A percentile compares a stretch with the other conserved stretches of the same genome.
Evolutionary conservation across 2,113 vertebrate genomes (phyloP).

Genomic region (Tamias sibiricus): DNA sequence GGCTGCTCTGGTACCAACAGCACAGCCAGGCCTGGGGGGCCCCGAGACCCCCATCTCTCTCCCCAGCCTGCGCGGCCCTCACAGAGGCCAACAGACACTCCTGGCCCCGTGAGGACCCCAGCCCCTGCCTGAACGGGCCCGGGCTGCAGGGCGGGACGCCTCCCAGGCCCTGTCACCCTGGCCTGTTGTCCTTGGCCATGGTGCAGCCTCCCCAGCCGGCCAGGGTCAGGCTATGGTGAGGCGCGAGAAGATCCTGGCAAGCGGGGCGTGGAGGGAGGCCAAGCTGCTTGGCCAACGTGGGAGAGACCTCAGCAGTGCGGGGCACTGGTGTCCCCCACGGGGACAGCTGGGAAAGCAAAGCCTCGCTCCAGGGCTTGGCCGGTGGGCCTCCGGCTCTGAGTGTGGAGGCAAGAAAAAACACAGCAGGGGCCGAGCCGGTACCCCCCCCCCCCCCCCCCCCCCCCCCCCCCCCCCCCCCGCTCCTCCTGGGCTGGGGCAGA

Average conservation of each 20-base stretch:
- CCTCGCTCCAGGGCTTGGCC: conserved; percentile 28
- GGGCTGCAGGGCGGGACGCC: background rate
- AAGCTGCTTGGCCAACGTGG: background rate
- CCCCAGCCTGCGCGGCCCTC: background rate
- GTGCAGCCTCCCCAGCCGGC: conserved; percentile 50
- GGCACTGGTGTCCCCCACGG: conserved; percentile 66
- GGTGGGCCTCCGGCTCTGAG: conserved; percentile 36
- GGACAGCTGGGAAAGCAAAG: conserved; percentile 78
- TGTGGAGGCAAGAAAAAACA: conserved; percentile 67
- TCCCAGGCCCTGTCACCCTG: background rate
- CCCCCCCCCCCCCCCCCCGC: too few relatives aligned
- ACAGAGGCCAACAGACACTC: background rate
- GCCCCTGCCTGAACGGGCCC: background rate
- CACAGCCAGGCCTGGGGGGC: too few relatives aligned
- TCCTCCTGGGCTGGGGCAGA: background rate
- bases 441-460: too few relatives aligned
- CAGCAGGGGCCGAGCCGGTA: background rate
- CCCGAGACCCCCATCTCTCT: background rate
- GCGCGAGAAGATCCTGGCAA: too few relatives aligned
- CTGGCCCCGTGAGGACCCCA: background rate
- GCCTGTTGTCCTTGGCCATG: conserved; percentile 83
- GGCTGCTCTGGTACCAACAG: background rate
- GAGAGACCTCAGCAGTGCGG: conserved; percentile 74
- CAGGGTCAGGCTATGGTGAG: conserved; percentile 81
- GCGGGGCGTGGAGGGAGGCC: too few relatives aligned